phyloP scores from a whole-genome alignment of 2,888 invertebrate species.

The Acronicta aceris region DNA sequence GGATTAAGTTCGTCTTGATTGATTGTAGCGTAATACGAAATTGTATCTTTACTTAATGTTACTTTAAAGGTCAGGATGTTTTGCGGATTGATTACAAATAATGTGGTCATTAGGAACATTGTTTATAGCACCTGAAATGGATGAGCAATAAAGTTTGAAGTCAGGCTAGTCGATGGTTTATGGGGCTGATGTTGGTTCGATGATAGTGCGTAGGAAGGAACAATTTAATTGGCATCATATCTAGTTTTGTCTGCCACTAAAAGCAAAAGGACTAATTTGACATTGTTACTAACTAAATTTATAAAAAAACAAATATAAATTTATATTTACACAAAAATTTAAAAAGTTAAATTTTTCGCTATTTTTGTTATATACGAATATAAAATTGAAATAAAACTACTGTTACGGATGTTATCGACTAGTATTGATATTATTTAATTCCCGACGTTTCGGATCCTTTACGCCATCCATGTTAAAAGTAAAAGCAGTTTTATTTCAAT shows the following conservation, averaged over 20 bases:
- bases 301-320: too few relatives aligned
- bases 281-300: slow-evolving; percentile 4
- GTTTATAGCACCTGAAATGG: slow-evolving; percentile 51
- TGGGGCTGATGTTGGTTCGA: slow-evolving; percentile 37
- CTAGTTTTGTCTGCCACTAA: slow-evolving; percentile 15
- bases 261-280: slow-evolving; percentile 6
- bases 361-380: too few relatives aligned
- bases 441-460: too few relatives aligned
- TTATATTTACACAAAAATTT: too few relatives aligned
- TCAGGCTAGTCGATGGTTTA: slow-evolving; percentile 44
- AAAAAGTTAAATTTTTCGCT: too few relatives aligned
- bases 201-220: slow-evolving; percentile 40
- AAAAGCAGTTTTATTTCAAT: too few relatives aligned
- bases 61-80: slow-evolving; percentile 52
- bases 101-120: slow-evolving; percentile 49
- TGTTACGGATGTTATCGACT: too few relatives aligned
- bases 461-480: too few relatives aligned
- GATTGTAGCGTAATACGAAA: slow-evolving; percentile 55
- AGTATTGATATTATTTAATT: too few relatives aligned
- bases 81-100: slow-evolving; percentile 57
- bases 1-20: slow-evolving; percentile 60
- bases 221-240: slow-evolving; percentile 45
- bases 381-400: too few relatives aligned
- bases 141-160: slow-evolving; percentile 52
- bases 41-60: slow-evolving; percentile 54